phyloP scores from a whole-genome alignment of 2,888 invertebrate species.

The Gerosis bhagava region DNA sequence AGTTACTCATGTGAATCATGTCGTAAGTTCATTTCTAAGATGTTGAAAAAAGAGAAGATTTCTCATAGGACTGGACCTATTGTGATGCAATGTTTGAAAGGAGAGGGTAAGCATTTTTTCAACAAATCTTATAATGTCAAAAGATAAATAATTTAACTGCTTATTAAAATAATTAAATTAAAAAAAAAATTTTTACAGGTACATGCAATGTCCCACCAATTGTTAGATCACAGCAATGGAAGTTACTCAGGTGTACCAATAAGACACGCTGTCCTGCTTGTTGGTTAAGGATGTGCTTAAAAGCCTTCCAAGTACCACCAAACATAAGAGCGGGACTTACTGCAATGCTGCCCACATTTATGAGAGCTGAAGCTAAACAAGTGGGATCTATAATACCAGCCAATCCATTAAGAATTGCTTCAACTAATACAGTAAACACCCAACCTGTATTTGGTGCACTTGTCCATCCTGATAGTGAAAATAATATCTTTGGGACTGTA shows the following conservation, averaged over 20 bases:
- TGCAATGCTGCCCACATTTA: slow-evolving; percentile 86
- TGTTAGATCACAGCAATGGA: slow-evolving; percentile 87
- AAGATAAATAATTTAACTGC: too few species aligned
- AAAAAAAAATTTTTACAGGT: slow-evolving; percentile 79
- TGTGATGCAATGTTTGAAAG: slow-evolving; percentile 85
- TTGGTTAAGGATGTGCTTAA: slow-evolving; percentile 93
- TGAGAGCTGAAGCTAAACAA: slow-evolving; percentile 69
- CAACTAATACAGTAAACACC: slow-evolving; percentile 44
- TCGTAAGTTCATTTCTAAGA: slow-evolving; percentile 92
- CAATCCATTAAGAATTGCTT: slow-evolving; percentile 57
- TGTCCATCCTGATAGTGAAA: slow-evolving; percentile 56
- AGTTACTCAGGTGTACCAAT: slow-evolving; percentile 85
- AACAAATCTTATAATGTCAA: too few species aligned
- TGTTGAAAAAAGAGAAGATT: slow-evolving; percentile 85
- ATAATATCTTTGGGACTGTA: slow-evolving; percentile 58
- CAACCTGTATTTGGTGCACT: slow-evolving; percentile 54
- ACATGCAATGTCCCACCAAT: slow-evolving; percentile 88
- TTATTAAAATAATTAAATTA: slow-evolving; percentile 4
- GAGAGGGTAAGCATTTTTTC: slow-evolving; percentile 74
- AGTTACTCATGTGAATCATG: too few species aligned
- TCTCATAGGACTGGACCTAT: slow-evolving; percentile 73
- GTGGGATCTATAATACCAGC: slow-evolving; percentile 50
- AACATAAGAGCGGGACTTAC: slow-evolving; percentile 86
- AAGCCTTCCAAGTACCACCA: slow-evolving; percentile 89
- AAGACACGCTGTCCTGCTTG: slow-evolving; percentile 92